Conservation (phyloP, 1,140 invertebrate genomes). For the Macrocentrus cingulum region DNA sequence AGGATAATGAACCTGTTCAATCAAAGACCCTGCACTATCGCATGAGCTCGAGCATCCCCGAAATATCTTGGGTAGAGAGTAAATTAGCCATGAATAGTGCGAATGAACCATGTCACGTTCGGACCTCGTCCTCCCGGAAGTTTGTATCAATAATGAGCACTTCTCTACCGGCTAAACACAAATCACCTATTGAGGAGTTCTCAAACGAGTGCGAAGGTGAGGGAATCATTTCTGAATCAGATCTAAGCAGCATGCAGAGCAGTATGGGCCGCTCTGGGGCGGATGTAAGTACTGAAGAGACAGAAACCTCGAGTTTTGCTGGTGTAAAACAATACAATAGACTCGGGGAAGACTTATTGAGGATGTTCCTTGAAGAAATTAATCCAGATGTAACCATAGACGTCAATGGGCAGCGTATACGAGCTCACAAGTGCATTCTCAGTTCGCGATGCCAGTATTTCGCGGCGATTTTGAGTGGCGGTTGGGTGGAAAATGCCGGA, state of each 20-base stretch:
- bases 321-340: slow-evolving; percentile 62
- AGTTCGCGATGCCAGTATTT: slow-evolving; percentile 89
- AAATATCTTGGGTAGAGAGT: slow-evolving; percentile 68
- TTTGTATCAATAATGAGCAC: slow-evolving; percentile 48
- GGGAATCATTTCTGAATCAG: slow-evolving; percentile 55
- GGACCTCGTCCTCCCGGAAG: slow-evolving; percentile 40
- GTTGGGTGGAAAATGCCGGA: slow-evolving; percentile 77
- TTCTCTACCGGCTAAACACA: slow-evolving; percentile 50
- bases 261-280: slow-evolving; percentile 60
- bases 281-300: slow-evolving; percentile 60
- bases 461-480: slow-evolving; percentile 82
- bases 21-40: slow-evolving; percentile 38
- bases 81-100: slow-evolving; percentile 64
- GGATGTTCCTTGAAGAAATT: slow-evolving; percentile 88
- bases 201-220: slow-evolving; percentile 42
- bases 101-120: slow-evolving; percentile 45
- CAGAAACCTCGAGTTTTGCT: slow-evolving; percentile 55
- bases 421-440: slow-evolving; percentile 87
- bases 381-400: slow-evolving; percentile 81
- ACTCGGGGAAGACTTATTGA: slow-evolving; percentile 80
- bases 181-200: slow-evolving; percentile 41
- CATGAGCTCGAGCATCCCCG: slow-evolving; percentile 62
- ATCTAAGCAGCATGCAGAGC: slow-evolving; percentile 62
- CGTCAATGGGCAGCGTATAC: slow-evolving; percentile 75
- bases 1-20: slow-evolving; percentile 32